Conservation (phyloP, 2,888 invertebrate genomes). For the Gisinianus flammeolus region DNA sequence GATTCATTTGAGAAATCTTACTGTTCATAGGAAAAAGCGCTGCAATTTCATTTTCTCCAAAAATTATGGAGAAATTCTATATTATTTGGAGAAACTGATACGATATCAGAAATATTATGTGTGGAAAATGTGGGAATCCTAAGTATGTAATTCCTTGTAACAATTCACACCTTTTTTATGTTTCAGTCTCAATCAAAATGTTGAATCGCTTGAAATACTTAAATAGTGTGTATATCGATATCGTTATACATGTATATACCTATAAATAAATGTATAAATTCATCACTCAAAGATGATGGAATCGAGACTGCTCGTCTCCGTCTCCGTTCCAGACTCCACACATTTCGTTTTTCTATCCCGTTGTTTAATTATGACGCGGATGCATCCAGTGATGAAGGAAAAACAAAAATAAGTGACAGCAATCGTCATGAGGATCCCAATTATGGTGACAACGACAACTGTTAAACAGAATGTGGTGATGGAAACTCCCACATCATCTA, state of each 20-base stretch:
- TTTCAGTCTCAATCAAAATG: neutral
- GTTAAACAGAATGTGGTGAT: conserved; percentile 17
- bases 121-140: too few species aligned
- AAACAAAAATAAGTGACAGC: conserved; percentile 21
- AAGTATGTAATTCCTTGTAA: neutral
- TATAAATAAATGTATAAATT: neutral
- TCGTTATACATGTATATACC: neutral
- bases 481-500: neutral
- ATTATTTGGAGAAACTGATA: neutral
- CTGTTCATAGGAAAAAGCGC: too few species aligned
- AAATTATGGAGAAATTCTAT: neutral
- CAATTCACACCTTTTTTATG: neutral
- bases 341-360: neutral
- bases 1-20: too few species aligned
- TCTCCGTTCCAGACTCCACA: conserved; percentile 8
- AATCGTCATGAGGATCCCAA: neutral
- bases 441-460: conserved; percentile 2
- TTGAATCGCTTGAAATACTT: neutral
- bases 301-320: conserved; percentile 19
- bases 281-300: neutral
- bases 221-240: too few species aligned
- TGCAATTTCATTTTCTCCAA: neutral
- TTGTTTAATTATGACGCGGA: neutral
- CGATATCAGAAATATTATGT: neutral
- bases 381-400: conserved; percentile 10